Conservation (phyloP, 2,797 vertebrate species). For the Neosilurus hyrtlii region DNA sequence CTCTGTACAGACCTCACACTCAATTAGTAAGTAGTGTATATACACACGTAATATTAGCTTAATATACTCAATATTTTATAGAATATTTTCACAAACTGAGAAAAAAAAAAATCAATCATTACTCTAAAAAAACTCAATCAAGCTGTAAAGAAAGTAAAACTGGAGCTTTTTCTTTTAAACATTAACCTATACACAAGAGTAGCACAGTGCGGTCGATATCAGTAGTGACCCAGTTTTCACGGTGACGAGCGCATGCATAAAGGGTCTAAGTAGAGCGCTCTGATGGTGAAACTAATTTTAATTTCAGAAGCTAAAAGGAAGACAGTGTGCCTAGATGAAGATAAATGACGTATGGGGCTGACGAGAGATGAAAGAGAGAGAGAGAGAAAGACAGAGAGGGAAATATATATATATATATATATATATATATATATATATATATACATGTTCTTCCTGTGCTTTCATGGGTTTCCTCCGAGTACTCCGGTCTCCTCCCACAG, state of each 20-base stretch:
- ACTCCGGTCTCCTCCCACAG: too few species aligned
- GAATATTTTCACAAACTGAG: too few species aligned
- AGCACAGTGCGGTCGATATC: not conserved
- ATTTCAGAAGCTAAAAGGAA: constrained; percentile 49
- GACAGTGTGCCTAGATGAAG: constrained; percentile 46
- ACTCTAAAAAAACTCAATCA: not conserved
- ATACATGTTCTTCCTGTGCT: too few species aligned
- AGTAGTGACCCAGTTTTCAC: constrained; percentile 41
- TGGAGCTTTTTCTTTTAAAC: not conserved
- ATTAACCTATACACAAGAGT: not conserved
- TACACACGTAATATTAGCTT: too few species aligned
- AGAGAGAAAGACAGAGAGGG: not conserved
- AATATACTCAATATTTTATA: too few species aligned
- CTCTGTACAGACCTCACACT: too few species aligned
- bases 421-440: too few species aligned
- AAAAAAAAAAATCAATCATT: too few species aligned
- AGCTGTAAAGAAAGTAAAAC: not conserved
- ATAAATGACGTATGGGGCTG: constrained; percentile 52
- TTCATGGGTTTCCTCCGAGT: too few species aligned
- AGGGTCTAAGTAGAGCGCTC: constrained; percentile 37
- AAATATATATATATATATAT: too few species aligned
- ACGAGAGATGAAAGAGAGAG: constrained; percentile 39
- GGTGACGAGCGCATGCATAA: not conserved
- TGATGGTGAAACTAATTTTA: constrained; percentile 50
- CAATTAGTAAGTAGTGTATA: too few species aligned